Conservation (phyloP, 1,140 invertebrate genomes). For the Diorhabda elongata region DNA sequence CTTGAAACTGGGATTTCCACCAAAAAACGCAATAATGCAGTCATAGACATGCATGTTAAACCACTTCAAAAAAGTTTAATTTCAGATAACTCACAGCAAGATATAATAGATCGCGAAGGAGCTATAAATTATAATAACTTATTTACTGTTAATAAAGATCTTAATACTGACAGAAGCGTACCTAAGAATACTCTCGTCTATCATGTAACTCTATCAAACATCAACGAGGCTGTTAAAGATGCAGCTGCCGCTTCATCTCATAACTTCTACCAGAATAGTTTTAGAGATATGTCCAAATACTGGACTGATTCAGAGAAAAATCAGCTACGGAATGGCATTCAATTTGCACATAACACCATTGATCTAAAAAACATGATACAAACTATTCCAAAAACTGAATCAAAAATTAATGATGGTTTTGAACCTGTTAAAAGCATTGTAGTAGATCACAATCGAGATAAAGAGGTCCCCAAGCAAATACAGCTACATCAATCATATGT, state of each 20-base stretch:
- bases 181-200: not conserved
- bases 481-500: no score
- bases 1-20: not conserved
- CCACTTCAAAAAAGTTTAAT: not conserved
- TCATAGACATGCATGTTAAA: not conserved
- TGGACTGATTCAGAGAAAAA: slow-evolving; percentile 14
- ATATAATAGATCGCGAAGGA: not conserved
- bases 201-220: slow-evolving; percentile 1
- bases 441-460: not conserved
- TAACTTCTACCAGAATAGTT: slow-evolving; percentile 3
- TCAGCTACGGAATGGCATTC: slow-evolving; percentile 12
- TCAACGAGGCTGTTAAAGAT: not conserved
- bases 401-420: slow-evolving; percentile 1
- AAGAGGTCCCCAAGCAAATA: not conserved
- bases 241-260: not conserved
- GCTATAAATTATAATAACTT: slow-evolving; percentile 11
- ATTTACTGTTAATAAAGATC: slow-evolving; percentile 10
- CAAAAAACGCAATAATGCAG: not conserved
- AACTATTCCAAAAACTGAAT: not conserved
- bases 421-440: slow-evolving; percentile 9
- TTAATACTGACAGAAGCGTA: slow-evolving; percentile 14
- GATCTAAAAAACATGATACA: not conserved
- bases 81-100: not conserved
- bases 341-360: slow-evolving; percentile 4
- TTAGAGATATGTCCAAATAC: slow-evolving; percentile 15